phyloP scores from a whole-genome alignment of 2,113 vertebrate species.

The Pangasianodon hypophthalmus region DNA sequence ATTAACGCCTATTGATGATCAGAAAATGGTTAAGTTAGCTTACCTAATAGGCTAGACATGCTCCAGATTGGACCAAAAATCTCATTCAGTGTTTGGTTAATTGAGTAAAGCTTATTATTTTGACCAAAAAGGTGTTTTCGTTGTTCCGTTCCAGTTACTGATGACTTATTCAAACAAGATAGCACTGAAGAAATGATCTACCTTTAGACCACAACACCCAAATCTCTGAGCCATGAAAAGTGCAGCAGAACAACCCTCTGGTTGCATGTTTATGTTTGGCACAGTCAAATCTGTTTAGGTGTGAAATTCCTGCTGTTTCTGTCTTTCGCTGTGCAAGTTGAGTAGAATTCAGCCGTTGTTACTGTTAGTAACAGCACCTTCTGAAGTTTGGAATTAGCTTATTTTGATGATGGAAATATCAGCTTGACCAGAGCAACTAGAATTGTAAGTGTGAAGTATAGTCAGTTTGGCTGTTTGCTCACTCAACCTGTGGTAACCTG shows the following conservation, averaged over 20 bases:
- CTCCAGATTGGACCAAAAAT: neutral
- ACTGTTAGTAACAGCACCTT: neutral
- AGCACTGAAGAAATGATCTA: neutral
- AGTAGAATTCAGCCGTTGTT: neutral
- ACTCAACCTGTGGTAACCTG: neutral
- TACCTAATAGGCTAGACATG: neutral
- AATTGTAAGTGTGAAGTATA: neutral
- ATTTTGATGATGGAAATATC: neutral
- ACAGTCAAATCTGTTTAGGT: neutral
- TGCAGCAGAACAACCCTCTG: neutral
- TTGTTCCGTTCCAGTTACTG: neutral
- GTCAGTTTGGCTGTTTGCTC: neutral
- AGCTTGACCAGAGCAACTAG: neutral
- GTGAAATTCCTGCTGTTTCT: neutral
- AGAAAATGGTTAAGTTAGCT: neutral
- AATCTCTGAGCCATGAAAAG: neutral
- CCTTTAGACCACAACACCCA: neutral
- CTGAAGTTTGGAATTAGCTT: neutral
- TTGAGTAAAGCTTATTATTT: slow-evolving; percentile 4
- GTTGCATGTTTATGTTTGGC: neutral
- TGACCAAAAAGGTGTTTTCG: neutral
- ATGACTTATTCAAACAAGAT: neutral
- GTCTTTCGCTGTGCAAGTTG: neutral
- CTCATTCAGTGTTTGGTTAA: neutral
- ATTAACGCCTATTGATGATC: neutral